Conservation (phyloP, 1,140 invertebrate genomes). For the Brachionus angularis region DNA sequence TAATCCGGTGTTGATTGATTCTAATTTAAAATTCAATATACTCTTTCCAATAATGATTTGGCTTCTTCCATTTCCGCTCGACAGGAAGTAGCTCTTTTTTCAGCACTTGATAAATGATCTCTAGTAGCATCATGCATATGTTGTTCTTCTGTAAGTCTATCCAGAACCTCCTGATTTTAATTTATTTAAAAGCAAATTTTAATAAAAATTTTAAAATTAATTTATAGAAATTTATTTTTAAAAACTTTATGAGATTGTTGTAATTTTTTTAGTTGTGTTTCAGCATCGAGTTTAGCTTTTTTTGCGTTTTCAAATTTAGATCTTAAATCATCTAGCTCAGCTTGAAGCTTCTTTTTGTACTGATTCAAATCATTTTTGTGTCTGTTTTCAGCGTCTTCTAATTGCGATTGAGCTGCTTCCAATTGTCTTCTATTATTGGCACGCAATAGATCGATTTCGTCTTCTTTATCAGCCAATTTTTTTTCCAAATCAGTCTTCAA, state of each 20-base stretch:
- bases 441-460: constrained; percentile 15
- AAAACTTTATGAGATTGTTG: constrained; percentile 3
- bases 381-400: constrained; percentile 32
- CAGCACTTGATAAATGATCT: not conserved
- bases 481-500: constrained; percentile 24
- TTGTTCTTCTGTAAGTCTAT: constrained; percentile 38
- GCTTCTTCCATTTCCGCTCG: constrained; percentile 12
- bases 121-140: constrained; percentile 37
- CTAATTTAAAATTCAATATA: constrained; percentile 5
- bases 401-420: constrained; percentile 20
- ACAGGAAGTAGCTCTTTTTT: not conserved
- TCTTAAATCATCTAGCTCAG: constrained; percentile 20
- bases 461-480: constrained; percentile 39
- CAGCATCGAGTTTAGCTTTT: constrained; percentile 19
- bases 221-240: not conserved
- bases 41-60: not conserved
- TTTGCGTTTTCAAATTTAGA: constrained; percentile 6
- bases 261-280: constrained; percentile 21
- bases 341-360: constrained; percentile 35
- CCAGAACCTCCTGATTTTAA: constrained; percentile 4
- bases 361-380: constrained; percentile 19
- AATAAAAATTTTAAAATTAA: not conserved
- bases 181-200: no score
- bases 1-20: not conserved
- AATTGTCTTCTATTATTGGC: constrained; percentile 24